These are phyloP conservation scores for Teleogryllus occipitalis DNA, from an alignment of 1,140 invertebrate species.

Conservation along the genomic window DNA sequence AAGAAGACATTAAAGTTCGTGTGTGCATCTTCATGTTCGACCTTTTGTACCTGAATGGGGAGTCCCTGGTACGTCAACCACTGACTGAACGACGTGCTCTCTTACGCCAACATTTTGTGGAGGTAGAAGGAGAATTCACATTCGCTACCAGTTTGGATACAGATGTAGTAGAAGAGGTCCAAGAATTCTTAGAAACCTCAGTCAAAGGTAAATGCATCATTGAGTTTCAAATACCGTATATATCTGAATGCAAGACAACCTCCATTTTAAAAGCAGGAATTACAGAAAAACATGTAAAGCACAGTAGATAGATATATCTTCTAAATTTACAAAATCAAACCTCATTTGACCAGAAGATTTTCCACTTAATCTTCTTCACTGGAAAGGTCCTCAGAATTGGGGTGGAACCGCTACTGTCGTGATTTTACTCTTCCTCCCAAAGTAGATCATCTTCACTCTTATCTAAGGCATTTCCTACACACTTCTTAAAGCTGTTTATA, in stretches of 20 bases:
- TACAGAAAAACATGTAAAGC: too few relatives aligned
- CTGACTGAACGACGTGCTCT: conserved; percentile 68
- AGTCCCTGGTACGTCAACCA: conserved; percentile 71
- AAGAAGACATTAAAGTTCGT: conserved; percentile 88
- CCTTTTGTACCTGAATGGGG: conserved; percentile 88
- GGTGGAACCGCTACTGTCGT: too few relatives aligned
- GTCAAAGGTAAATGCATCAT: conserved; percentile 58
- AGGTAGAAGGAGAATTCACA: conserved; percentile 74
- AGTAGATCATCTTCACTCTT: too few relatives aligned
- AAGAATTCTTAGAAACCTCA: conserved; percentile 92
- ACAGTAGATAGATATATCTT: background rate
- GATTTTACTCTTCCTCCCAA: too few relatives aligned
- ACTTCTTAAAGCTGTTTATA: too few relatives aligned
- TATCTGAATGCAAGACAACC: background rate
- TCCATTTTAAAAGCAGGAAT: too few relatives aligned
- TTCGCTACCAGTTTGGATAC: conserved; percentile 84
- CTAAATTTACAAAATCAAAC: background rate
- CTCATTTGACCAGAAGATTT: background rate
- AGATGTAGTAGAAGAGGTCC: conserved; percentile 82
- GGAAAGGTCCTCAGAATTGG: too few relatives aligned
- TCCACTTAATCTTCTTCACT: background rate
- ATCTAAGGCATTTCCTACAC: too few relatives aligned
- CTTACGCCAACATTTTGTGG: conserved; percentile 65
- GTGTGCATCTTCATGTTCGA: conserved; percentile 98
- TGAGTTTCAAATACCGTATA: background rate